These are phyloP conservation scores for Nothobranchius kuhntae DNA, from an alignment of 2,113 vertebrate species.

Conservation along the genomic window DNA sequence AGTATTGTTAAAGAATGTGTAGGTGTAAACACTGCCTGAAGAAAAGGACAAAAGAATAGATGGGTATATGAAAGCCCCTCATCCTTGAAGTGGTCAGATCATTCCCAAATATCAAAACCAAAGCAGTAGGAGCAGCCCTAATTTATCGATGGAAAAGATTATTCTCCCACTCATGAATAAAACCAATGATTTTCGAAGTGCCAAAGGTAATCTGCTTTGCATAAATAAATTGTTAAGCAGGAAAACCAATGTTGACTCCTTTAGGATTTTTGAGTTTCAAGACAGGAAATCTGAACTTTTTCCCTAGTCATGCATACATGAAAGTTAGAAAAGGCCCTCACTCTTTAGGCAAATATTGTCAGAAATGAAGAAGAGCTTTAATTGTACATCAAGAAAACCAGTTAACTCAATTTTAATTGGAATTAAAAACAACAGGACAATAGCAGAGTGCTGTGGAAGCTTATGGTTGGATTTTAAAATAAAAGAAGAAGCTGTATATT, in stretches of 20 bases:
- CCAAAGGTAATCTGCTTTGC: conserved; percentile 65
- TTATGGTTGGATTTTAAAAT: too few relatives aligned
- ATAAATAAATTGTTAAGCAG: conserved; percentile 58
- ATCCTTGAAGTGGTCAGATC: conserved; percentile 13
- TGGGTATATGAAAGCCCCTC: conserved; percentile 2
- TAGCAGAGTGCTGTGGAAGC: too few relatives aligned
- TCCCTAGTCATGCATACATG: neutral
- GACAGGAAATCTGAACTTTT: conserved; percentile 46
- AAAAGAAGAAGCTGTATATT: too few relatives aligned
- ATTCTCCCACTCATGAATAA: conserved; percentile 44
- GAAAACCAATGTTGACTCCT: conserved; percentile 53
- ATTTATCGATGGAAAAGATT: conserved; percentile 38
- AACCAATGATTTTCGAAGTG: conserved; percentile 54
- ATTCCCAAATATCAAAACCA: conserved; percentile 25
- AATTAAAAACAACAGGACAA: too few relatives aligned
- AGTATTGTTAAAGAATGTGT: conserved; percentile 21
- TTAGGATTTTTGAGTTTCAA: conserved; percentile 25
- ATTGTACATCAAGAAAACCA: too few relatives aligned
- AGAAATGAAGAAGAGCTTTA: neutral
- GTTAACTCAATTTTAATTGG: too few relatives aligned
- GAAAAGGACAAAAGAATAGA: conserved; percentile 11
- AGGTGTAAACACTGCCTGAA: conserved; percentile 35
- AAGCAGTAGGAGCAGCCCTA: conserved; percentile 16
- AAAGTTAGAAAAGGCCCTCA: conserved; percentile 9
- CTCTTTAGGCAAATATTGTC: conserved; percentile 3